Conservation (phyloP, 1,140 invertebrate species). For the Temnothorax curvispinosus region DNA sequence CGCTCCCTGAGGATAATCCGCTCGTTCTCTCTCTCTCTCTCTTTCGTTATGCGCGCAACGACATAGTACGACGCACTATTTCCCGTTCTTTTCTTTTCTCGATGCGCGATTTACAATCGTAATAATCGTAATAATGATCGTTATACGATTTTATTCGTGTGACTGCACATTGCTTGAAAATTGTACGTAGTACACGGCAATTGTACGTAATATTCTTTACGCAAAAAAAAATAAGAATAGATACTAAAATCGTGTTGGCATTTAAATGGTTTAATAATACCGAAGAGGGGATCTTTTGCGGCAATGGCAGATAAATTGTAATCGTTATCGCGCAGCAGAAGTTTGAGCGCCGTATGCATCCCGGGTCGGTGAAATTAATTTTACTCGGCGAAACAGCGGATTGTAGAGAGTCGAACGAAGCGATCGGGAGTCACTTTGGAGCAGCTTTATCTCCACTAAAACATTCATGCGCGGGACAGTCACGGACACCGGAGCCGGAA, state of each 20-base stretch:
- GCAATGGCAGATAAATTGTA: background rate
- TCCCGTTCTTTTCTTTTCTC: background rate
- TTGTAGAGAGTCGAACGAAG: conserved; percentile 51
- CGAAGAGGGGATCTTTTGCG: background rate
- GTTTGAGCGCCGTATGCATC: background rate
- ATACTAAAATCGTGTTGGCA: background rate
- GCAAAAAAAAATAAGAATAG: too few relatives aligned
- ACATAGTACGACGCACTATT: background rate
- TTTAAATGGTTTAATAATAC: background rate
- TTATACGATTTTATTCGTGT: background rate
- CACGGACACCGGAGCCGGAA: conserved; percentile 46
- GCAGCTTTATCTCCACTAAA: conserved; percentile 68
- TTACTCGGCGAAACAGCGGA: conserved; percentile 17
- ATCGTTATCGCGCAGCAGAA: background rate
- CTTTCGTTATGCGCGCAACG: background rate
- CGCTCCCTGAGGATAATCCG: conserved; percentile 18
- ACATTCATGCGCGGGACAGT: conserved; percentile 57
- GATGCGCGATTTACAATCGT: background rate
- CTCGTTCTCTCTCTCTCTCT: background rate
- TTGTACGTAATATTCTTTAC: background rate
- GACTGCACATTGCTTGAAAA: background rate
- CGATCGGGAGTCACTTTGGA: conserved; percentile 56
- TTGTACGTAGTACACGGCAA: background rate
- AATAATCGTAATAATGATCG: background rate
- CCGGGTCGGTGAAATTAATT: conserved; percentile 50